Conservation (phyloP, 1,140 invertebrate species). For the Drosophila jambulina region DNA sequence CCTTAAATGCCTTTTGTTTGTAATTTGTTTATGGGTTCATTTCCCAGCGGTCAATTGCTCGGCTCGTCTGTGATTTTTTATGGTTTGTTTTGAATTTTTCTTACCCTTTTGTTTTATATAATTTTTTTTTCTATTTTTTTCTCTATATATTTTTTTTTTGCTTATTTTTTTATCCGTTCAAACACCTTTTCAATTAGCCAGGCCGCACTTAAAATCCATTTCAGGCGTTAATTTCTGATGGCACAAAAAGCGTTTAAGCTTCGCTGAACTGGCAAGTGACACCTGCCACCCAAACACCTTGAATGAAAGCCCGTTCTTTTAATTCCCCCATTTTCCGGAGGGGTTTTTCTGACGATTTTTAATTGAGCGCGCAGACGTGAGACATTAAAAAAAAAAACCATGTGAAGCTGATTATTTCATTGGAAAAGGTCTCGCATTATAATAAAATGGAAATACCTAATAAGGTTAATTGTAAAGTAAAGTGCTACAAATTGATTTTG, state of each 20-base stretch:
- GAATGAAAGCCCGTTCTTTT: conserved; percentile 9
- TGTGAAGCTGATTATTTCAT: conserved; percentile 45
- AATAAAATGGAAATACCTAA: conserved; percentile 59
- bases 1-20: conserved; percentile 68
- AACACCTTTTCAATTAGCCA: conserved; percentile 79
- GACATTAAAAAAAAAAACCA: conserved; percentile 52
- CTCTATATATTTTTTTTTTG: too few relatives aligned
- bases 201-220: conserved; percentile 78
- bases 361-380: conserved; percentile 73
- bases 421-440: conserved; percentile 37
- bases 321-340: conserved; percentile 13
- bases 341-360: conserved; percentile 55
- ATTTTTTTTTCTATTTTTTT: neutral
- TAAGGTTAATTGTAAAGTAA: conserved; percentile 73
- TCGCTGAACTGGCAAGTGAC: conserved; percentile 70
- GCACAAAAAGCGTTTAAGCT: conserved; percentile 67
- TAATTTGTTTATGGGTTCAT: conserved; percentile 84
- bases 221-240: conserved; percentile 75
- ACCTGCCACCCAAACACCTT: conserved; percentile 57
- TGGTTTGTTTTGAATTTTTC: conserved; percentile 33
- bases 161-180: conserved; percentile 16
- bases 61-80: conserved; percentile 80
- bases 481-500: conserved; percentile 80
- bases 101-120: conserved; percentile 53
- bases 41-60: conserved; percentile 84